Evolutionary conservation across 2,888 invertebrate species (phyloP).

Genomic region (Pasiphila rectangulata): DNA sequence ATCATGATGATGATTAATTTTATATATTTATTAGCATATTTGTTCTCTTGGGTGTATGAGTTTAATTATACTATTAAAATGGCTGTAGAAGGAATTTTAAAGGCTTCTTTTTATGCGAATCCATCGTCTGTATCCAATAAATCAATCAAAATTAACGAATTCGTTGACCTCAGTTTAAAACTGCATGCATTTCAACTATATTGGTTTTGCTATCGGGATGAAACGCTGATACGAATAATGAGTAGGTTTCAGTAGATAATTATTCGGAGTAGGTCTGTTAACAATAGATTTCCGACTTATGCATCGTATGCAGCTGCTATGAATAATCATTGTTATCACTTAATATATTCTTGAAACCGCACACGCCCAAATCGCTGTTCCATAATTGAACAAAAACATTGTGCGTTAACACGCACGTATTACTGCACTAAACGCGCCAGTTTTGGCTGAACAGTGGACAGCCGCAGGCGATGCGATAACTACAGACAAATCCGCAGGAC

Average conservation of each 20-base stretch:
- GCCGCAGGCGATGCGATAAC: not conserved
- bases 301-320: not conserved
- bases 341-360: conserved; percentile 15
- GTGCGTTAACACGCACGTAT: conserved; percentile 14
- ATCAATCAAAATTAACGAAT: conserved; percentile 1
- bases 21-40: too few relatives aligned
- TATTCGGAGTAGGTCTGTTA: too few relatives aligned
- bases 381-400: conserved; percentile 16
- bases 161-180: not conserved
- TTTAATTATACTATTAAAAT: too few relatives aligned
- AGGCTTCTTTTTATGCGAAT: not conserved
- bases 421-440: conserved; percentile 6
- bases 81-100: not conserved
- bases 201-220: not conserved
- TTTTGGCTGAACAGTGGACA: too few relatives aligned
- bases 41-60: too few relatives aligned
- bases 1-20: too few relatives aligned
- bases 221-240: not conserved
- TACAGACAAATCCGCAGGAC: conserved; percentile 7
- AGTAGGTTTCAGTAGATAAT: not conserved
- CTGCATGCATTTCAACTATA: not conserved
- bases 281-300: conserved; percentile 17
- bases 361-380: conserved; percentile 17
- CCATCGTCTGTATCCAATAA: not conserved
- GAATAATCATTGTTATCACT: conserved; percentile 13